Base-by-base conservation (phyloP, 2,797 vertebrate species). In the Melopsittacus undulatus region DNA sequence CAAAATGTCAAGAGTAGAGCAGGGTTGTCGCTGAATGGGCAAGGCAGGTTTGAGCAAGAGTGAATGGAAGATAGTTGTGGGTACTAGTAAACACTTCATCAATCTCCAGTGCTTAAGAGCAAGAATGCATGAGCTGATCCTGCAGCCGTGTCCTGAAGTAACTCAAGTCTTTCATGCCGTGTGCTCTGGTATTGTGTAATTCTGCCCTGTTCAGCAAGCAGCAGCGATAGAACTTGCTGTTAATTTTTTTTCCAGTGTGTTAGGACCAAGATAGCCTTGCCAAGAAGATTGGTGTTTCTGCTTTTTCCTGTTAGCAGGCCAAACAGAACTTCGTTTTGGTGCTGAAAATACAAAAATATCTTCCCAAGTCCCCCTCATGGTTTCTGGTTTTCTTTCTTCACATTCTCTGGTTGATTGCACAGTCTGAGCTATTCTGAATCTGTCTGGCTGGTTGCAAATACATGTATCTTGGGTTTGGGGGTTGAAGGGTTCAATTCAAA, bases 131-230 rank as follows among this genome's bases (percentile, higher is more conserved):
- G 80, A 78, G 18, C 48, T 70, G 62, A 45, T 79, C 67, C 36
- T 68, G 32, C 48, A 76, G 49, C 66, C 19, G 7, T 86, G 83
- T 90, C 80, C 91, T 88, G 43, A 83, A 81, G 86, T 94, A 86
- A 86, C 86, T 90, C 23, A 57, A 52, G 29, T 80, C 45, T 70
- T 57, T n/a, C 69, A 42, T 93, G 64, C 63, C 79, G 66, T 2
- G 1, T 85, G 76, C 21, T 90, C 56, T 88, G 64, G 43, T 59
- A 14, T 83, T 95, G 87, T 70, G 15, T 82, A 64, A 90, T 84
- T 84, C 54, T 27, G 40, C 45, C 22, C 81, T 94, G 81, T 92
- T 94, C 81, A 72, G 89, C 70, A 52, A 87, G 67, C 77, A 82
- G 63, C 67, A 90, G 70, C 57, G 17, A 8, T 69, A 66, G 77